Evolutionary conservation across 2,113 vertebrate genomes (phyloP), one percentile per base, ranked within the genome.

Genomic region (Centrocercus urophasianus): DNA sequence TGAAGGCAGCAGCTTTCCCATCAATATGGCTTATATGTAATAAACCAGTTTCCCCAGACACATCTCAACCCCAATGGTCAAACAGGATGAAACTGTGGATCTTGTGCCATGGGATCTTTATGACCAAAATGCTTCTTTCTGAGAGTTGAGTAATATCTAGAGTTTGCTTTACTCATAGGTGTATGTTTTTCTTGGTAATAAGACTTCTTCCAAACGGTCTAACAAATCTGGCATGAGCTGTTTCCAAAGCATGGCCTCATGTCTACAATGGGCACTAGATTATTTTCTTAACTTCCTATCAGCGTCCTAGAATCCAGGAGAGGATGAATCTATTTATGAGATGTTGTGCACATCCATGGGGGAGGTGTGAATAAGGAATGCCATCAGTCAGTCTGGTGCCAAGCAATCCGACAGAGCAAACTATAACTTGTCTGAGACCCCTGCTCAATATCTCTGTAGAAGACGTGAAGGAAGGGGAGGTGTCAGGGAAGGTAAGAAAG

Each of bases 211-310:
- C 21, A 36, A 3, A 2, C 17, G 13, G 24, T 32, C 12, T 48
- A 19, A 9, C 54, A 66, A 30, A 27, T 67, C 75, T 89, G 32
- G 38, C 28, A 30, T 6, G 8, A 60, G 12, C 15, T 34, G 14
- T 40, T 40, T 32, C 30, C 50, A 10, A 16, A 59, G 10, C 16
- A 1, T 8, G 38, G 27, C 60, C 17, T 73, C 8, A 1, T 1
- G 0, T 19, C 77, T 61, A 25, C 10, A 7, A 60, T 0, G 1
- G n/a, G 22, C 13, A 28, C 3, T 28, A 65, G 71, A 1, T 42
- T 24, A 13, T 8, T 54, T 70, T 64, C 48, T 73, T 25, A 25
- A 7, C 20, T 72, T 34, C 20, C 38, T 59, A 0, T 13, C 20
- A 10, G 25, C 6, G 36, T 32, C 42, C 64, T 30, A 45, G 63